Evolutionary conservation across 2,797 vertebrate genomes (phyloP).

Genomic region (Pseudochirops corinnae): DNA sequence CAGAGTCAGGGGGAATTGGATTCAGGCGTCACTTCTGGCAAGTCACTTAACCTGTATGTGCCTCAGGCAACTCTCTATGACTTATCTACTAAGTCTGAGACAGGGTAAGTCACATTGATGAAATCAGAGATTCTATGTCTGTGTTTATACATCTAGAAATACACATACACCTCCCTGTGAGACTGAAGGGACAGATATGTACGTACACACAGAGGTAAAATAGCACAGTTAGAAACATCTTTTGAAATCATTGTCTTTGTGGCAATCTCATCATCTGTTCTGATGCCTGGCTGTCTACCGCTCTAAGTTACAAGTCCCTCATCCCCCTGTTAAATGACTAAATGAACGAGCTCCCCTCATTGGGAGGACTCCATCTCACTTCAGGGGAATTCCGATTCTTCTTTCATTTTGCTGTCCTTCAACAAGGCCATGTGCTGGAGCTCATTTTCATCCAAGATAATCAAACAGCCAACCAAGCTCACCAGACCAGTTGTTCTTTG

Average conservation of each 20-base stretch:
- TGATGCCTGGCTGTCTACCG: conserved; percentile 11
- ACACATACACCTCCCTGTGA: neutral
- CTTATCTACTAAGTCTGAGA: neutral
- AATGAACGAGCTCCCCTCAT: neutral
- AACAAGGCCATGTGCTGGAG: neutral
- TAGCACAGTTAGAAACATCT: conserved; percentile 2
- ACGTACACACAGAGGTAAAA: neutral
- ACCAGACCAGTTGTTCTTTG: neutral
- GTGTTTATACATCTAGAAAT: neutral
- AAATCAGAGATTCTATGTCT: neutral
- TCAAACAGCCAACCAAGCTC: neutral
- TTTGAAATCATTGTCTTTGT: conserved; percentile 12
- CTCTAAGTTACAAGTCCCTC: conserved; percentile 1
- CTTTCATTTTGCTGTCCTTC: neutral
- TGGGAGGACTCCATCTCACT: conserved; percentile 9
- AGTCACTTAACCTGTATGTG: neutral
- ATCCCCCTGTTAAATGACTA: neutral
- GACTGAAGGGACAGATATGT: neutral
- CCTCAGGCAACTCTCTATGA: neutral
- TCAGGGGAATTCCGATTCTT: neutral
- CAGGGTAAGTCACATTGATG: neutral
- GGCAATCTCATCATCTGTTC: conserved; percentile 24
- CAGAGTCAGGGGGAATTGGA: neutral
- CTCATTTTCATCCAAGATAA: conserved; percentile 25
- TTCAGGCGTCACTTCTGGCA: neutral